phyloP scores from a whole-genome alignment of 2,888 invertebrate genomes.

The Dugesia japonica region DNA sequence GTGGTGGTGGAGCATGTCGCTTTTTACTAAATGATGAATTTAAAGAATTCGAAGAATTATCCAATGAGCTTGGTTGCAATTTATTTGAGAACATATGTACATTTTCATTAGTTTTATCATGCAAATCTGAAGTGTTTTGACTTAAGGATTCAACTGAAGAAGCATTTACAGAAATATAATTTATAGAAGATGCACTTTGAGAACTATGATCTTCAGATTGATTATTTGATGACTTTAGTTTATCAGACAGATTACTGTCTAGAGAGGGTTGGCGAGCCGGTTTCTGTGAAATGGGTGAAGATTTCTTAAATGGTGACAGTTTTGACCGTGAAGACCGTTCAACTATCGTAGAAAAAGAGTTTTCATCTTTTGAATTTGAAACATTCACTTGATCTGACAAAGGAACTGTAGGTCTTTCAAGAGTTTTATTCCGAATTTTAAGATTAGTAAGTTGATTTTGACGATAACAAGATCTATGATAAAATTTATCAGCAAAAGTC shows the following conservation, averaged over 20 bases:
- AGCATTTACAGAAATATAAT: neutral
- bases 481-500: neutral
- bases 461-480: neutral
- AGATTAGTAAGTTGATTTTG: neutral
- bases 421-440: slow-evolving; percentile 3
- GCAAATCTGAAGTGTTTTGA: neutral
- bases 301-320: neutral
- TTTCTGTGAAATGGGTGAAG: neutral
- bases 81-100: neutral
- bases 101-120: neutral
- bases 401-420: neutral
- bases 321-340: neutral
- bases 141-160: neutral
- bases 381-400: neutral
- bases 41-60: neutral
- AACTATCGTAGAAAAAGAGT: neutral
- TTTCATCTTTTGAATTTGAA: neutral
- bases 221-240: neutral
- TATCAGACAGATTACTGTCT: neutral
- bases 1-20: slow-evolving; percentile 16
- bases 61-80: neutral
- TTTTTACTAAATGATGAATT: slow-evolving; percentile 5
- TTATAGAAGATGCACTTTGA: slow-evolving; percentile 5
- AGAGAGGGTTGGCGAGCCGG: neutral
- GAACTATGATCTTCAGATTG: neutral